Conservation (phyloP, 2,888 invertebrate genomes). For the Formica aserva region DNA sequence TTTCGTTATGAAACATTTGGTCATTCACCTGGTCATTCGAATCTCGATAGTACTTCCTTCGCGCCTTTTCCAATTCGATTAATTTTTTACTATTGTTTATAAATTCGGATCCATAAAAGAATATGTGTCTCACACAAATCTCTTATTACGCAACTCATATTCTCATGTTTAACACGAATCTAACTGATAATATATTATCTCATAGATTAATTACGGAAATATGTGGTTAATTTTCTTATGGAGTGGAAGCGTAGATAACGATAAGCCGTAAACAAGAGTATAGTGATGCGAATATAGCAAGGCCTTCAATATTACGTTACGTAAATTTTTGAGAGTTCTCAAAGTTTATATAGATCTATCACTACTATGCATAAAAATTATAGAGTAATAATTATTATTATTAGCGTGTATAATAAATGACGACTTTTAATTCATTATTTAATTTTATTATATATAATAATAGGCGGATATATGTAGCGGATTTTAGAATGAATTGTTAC, state of each 20-base stretch:
- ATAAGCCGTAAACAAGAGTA: background rate
- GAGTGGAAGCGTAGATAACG: constrained; percentile 2
- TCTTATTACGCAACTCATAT: background rate
- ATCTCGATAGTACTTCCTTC: background rate
- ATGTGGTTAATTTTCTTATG: background rate
- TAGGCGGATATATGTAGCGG: too few relatives aligned
- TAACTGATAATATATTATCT: constrained; percentile 26
- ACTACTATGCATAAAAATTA: background rate
- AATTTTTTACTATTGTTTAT: constrained; percentile 2
- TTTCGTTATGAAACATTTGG: background rate
- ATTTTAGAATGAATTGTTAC: background rate
- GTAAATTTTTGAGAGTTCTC: background rate
- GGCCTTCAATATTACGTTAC: background rate
- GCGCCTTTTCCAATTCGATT: background rate
- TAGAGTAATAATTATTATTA: constrained; percentile 1
- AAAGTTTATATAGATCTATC: background rate
- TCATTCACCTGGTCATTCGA: background rate
- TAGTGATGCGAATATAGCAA: background rate
- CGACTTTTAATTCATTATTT: background rate
- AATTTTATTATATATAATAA: background rate
- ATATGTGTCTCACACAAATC: background rate
- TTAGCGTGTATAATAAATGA: background rate
- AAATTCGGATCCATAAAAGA: background rate
- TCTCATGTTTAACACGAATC: background rate
- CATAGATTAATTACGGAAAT: background rate